Evolutionary conservation across 2,888 invertebrate genomes (phyloP), one percentile per base, ranked within the genome.

Genomic region (Phorcus lineatus): DNA sequence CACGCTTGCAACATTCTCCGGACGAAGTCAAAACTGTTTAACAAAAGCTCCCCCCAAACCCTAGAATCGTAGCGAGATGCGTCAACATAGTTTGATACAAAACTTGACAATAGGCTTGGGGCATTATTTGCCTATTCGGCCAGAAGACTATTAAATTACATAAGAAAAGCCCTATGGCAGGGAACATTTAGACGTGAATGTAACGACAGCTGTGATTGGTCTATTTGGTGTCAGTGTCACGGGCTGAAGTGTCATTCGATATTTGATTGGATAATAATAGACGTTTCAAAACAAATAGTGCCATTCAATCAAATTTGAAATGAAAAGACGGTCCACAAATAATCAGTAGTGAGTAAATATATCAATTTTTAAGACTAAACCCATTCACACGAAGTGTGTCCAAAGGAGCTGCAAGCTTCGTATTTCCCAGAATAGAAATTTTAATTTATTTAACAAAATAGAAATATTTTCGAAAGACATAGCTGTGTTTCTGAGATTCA

Each of bases 71-170:
- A 36, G 36, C 36, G 70, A 31, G 70, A 70, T 36, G 40, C 19
- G 70, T 70, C 28, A 70, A 70, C 70, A 70, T 70, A 16, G 17
- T 19, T 36, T 2, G 40, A 31, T 70, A 70, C 70, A 70, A 40
- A 17, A 7, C 31, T 70, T 19, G 40, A 70, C 36, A 70, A 70
- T 70, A 70, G n/a, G 70, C 70, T 36, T 7, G 31, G 70, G 70
- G 70, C 70, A 70, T 36, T 70, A 40, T 70, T 70, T 70, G 70
- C 70, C 19, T 36, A 70, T 70, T 36, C 70, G 16, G 70, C 70
- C 70, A n/a, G 19, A 31, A 36, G 70, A 47, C 70, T 70, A 70
- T 70, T 70, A 40, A 36, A 70, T 70, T 70, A 70, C 70, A 70
- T 70, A 70, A 70, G 70, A 31, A 40, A 70, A 31, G 4, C 40